Base-by-base conservation (phyloP, 1,140 invertebrate species). In the Sycophaga agraensis region DNA sequence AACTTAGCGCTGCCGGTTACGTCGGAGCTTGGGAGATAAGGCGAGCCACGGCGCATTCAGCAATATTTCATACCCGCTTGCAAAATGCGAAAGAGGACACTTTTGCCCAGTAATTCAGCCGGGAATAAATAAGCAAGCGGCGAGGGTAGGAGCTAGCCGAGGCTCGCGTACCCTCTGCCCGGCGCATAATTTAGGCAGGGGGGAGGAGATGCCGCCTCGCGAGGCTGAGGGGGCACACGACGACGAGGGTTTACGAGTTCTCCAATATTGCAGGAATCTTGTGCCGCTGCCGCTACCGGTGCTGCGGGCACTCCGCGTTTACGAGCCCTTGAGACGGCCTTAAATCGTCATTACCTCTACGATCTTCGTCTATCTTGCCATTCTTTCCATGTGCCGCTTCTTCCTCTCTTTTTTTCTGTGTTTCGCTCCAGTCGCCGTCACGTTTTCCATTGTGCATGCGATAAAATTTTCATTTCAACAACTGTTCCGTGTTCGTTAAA, bases 241-340 rank as follows among this genome's bases (percentile, higher is more conserved):
- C 14, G 40, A 51, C n/a, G 35, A 51, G 46, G 58, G 59, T 72
- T 72, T 72, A 72, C 66, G 66, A 66, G 65, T 66, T 64, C 59
- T 67, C 59, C 65, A 63, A 73, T 75, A 73, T 73, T 69, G 66
- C 65, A 59, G 70, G 66, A 71, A 69, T 68, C 65, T 64, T 62
- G 42, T 65, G 62, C 51, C 28, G 28, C 28, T 31, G 11, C 37
- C 42, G 26, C 60, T 34, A 64, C 37, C 43, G 57, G 63, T 59
- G 64, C 64, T 64, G 56, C 63, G 60, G 19, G 50, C 49, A 46
- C 21, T 46, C 50, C 50, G 61, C 63, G 49, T 71, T 73, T 70
- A 72, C 63, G 71, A 72, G 65, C 59, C 54, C 59, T 68, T 60
- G 58, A 71, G 67, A 68, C 66, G 43, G 56, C 51, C 59, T 68